These are phyloP conservation scores for Spicauda simplicius DNA, from an alignment of 2,888 invertebrate species.

Conservation along the genomic window DNA sequence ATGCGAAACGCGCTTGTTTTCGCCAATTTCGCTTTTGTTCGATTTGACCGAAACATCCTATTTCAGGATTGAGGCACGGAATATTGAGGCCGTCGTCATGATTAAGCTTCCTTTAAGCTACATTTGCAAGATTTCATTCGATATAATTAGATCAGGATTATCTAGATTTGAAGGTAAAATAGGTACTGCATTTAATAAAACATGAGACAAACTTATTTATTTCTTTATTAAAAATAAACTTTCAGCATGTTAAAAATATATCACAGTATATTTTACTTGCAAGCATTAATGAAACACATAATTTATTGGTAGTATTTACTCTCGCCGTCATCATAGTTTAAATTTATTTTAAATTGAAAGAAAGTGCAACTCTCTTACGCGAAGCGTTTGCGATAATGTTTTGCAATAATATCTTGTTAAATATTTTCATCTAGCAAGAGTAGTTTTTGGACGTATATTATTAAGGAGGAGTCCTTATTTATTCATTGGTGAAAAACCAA, in stretches of 20 bases:
- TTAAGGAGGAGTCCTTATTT: no score
- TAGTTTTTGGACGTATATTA: no score
- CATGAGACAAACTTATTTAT: no score
- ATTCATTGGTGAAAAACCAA: no score
- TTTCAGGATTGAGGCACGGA: constrained; percentile 29
- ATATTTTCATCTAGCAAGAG: no score
- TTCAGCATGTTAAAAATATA: background rate
- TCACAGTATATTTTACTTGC: background rate
- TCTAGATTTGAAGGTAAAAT: background rate
- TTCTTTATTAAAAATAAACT: background rate
- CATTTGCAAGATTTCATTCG: background rate
- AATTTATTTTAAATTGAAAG: no score
- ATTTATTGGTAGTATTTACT: no score
- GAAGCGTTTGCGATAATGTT: no score
- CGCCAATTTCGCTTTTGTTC: constrained; percentile 30
- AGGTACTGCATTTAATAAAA: no score
- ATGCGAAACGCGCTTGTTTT: constrained; percentile 40
- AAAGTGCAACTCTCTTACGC: no score
- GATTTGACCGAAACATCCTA: constrained; percentile 37
- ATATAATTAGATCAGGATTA: background rate
- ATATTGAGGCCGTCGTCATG: constrained; percentile 21
- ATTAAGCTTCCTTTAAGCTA: constrained; percentile 18
- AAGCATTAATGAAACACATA: background rate
- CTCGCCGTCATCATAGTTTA: no score
- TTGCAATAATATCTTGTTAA: no score